Evolutionary conservation across 2,113 vertebrate species (phyloP).

Genomic region (Lanius collurio): DNA sequence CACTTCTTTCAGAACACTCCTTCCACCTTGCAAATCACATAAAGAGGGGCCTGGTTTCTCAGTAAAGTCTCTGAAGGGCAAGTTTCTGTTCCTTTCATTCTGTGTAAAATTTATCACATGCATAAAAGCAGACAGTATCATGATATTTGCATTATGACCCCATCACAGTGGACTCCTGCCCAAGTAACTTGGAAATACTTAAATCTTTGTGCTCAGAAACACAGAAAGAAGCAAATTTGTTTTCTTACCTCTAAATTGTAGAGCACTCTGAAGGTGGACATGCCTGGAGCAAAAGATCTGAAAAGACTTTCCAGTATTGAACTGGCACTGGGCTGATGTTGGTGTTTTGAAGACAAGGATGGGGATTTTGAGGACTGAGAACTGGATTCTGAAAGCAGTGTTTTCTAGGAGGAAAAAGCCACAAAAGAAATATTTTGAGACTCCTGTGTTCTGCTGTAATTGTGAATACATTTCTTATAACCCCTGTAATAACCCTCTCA

Average conservation of each 20-base stretch:
- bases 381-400: conserved; percentile 86
- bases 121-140: neutral
- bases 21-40: neutral
- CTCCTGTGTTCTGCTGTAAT: neutral
- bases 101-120: neutral
- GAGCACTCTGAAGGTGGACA: conserved; percentile 98
- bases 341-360: conserved; percentile 93
- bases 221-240: neutral
- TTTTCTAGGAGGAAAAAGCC: conserved; percentile 80
- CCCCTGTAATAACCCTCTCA: neutral
- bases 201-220: neutral
- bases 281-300: conserved; percentile 94
- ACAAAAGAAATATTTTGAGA: neutral
- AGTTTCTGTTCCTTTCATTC: neutral
- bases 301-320: conserved; percentile 96
- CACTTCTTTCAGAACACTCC: neutral
- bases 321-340: conserved; percentile 94
- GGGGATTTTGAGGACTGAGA: conserved; percentile 94
- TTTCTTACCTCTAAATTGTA: conserved; percentile 94
- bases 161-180: neutral
- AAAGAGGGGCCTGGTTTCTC: neutral
- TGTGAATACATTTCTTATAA: neutral
- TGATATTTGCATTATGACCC: neutral
- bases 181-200: neutral
- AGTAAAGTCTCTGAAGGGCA: neutral